Evolutionary conservation across 2,888 invertebrate genomes (phyloP).

Genomic region (Apotomis capreana): DNA sequence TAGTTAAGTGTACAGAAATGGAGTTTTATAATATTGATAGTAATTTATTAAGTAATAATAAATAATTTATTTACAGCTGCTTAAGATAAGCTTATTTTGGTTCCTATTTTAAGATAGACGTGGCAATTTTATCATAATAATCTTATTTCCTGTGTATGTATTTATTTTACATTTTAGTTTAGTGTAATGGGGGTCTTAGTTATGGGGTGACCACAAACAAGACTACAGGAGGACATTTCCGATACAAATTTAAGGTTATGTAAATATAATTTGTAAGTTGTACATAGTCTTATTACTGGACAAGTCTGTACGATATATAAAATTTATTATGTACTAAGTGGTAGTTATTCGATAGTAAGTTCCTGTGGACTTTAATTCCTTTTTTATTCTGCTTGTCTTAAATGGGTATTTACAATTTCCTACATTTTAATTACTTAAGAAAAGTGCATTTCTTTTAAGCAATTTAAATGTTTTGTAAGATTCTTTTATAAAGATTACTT

Average conservation of each 20-base stretch:
- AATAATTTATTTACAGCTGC: constrained; percentile 75
- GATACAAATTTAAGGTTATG: constrained; percentile 47
- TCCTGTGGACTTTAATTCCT: constrained; percentile 25
- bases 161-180: constrained; percentile 64
- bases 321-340: constrained; percentile 43
- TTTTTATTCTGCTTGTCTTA: constrained; percentile 50
- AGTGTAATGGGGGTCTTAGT: constrained; percentile 48
- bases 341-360: constrained; percentile 37
- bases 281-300: constrained; percentile 50
- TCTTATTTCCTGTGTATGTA: constrained; percentile 69
- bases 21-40: constrained; percentile 60
- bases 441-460: constrained; percentile 29
- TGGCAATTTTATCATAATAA: constrained; percentile 56
- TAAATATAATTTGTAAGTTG: constrained; percentile 52
- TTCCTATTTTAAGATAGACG: constrained; percentile 80
- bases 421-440: constrained; percentile 36
- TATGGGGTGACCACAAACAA: constrained; percentile 48
- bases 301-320: constrained; percentile 42
- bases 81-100: constrained; percentile 69
- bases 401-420: constrained; percentile 50
- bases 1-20: constrained; percentile 71
- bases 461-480: constrained; percentile 16
- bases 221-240: constrained; percentile 41
- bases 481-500: neutral
- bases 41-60: constrained; percentile 66